Base-by-base conservation (phyloP, 2,797 vertebrate genomes). In the Helicolenus hilgendorfi region DNA sequence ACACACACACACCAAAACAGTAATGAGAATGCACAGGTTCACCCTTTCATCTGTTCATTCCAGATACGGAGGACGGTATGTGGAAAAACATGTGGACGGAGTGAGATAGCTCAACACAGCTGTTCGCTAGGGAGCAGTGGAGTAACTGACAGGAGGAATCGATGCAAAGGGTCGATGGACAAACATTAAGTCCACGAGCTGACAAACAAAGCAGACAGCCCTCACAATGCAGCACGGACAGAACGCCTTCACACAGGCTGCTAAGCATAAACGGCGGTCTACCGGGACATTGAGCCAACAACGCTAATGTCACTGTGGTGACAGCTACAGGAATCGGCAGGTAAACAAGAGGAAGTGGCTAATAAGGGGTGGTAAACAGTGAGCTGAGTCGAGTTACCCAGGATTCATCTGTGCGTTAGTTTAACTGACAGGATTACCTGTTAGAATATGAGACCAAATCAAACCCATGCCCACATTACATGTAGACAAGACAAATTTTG, bases 151-250 rank as follows among this genome's bases (percentile, higher is more conserved):
- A 81, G 93, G 62, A 84, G 76, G 71, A 83, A 94, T 95, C 93
- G 78, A 96, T 96, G 82, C 78, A 24, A 68, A 79, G 45, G 73
- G 84, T 95, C 89, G 45, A 95, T 95, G 90, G 89, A 93, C 94
- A 94, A 94, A 94, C 90, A 94, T 89, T 88, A 87, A 89, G 93
- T 93, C 92, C 86, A 72, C 55, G 64, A 70, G 76, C 85, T 91
- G 89, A 88, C 93, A 93, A 89, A 94, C 80, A 86, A 79, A 59
- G 81, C 70, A 72, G 89, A 80, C 85, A 80, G 87, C 35, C 68
- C 70, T 72, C 92, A 90, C 90, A 92, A 88, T 79, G 86, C 74
- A 74, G 79, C 77, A 38, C 7, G 1, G 41, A 88, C 89, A 77
- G 76, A 84, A 83, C 72, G 55, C 64, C 85, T 89, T 89, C 77